These are phyloP conservation scores for Microplitis mediator DNA, from an alignment of 1,140 invertebrate species.

Conservation along the genomic window DNA sequence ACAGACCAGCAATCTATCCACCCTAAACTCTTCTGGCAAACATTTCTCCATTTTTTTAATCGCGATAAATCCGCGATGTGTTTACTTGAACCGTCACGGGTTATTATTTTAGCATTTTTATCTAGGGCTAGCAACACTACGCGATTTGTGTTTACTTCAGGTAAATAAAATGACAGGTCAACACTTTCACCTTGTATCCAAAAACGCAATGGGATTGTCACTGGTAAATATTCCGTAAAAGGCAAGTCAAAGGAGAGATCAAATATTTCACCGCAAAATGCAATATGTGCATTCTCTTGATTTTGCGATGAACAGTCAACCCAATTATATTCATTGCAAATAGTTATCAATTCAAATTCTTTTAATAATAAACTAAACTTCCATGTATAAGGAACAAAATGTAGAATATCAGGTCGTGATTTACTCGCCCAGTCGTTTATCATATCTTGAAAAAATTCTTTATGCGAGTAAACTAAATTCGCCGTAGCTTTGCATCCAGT, in stretches of 20 bases:
- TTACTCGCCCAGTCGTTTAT: conserved; percentile 96
- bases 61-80: conserved; percentile 64
- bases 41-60: conserved; percentile 84
- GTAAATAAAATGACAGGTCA: conserved; percentile 86
- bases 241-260: conserved; percentile 92
- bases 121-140: conserved; percentile 84
- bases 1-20: conserved; percentile 97
- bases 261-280: conserved; percentile 90
- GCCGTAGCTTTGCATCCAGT: conserved; percentile 93
- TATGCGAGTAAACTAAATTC: conserved; percentile 91
- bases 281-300: conserved; percentile 93
- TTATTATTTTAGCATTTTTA: conserved; percentile 85
- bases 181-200: conserved; percentile 94
- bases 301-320: conserved; percentile 95
- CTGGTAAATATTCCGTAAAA: conserved; percentile 89
- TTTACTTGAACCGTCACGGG: conserved; percentile 72
- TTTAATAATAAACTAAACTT: conserved; percentile 89
- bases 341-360: conserved; percentile 93
- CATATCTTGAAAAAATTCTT: conserved; percentile 94
- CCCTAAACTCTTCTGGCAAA: conserved; percentile 80
- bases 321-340: conserved; percentile 98
- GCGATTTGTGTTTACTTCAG: conserved; percentile 88
- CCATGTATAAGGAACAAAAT: conserved; percentile 98
- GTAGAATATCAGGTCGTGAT: conserved; percentile 85
- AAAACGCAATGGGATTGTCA: conserved; percentile 84